Evolutionary conservation across 2,888 invertebrate species (phyloP), one percentile per base, ranked within the genome.

Genomic region (Eledona agricola): DNA sequence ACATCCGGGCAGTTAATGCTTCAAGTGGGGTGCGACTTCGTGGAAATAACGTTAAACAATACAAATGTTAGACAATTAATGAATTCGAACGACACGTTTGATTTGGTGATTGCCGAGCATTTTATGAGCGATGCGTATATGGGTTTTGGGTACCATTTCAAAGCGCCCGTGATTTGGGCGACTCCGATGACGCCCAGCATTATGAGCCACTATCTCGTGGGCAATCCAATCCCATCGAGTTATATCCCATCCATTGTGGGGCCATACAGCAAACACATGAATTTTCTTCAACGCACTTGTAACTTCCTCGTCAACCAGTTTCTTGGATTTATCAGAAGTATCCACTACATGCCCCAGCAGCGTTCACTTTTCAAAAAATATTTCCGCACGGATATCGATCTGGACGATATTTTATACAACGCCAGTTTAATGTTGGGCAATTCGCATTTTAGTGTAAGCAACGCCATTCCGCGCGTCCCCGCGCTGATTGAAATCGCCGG

Each of bases 401-500:
- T 71, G 1, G 12, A 58, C 6, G 64, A 67, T 1, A 13, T 71
- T 7, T 50, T 60, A 6, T 55, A 64, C 46, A 69, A 71, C 38
- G 60, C 57, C 1, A 67, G 71, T 1, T 46, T 73, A 38, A 57
- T 70, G 2, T 50, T 74, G 2, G 20, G 69, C 3, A 73, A 73
- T 51, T 67, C 69, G 1, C 83, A 84, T 61, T 79, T 77, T 29
- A 80, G 79, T 66, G 75, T 79, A 47, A 77, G 78, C 32, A 55
- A 69, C 2, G 74, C 80, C 1, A 66, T 73, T 7, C 82, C 83
- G 0, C 73, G 78, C 22, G 74, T 81, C 2, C 83, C 83, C 0
- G 81, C 79, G 64, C 73, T 81, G 54, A 69, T 83, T 1, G 80
- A 82, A 63, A 75, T 84, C 34, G 84, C 83, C 6, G 83, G 84